These are phyloP conservation scores for Sinelater perroti DNA, from an alignment of 2,888 invertebrate genomes.

Conservation along the genomic window DNA sequence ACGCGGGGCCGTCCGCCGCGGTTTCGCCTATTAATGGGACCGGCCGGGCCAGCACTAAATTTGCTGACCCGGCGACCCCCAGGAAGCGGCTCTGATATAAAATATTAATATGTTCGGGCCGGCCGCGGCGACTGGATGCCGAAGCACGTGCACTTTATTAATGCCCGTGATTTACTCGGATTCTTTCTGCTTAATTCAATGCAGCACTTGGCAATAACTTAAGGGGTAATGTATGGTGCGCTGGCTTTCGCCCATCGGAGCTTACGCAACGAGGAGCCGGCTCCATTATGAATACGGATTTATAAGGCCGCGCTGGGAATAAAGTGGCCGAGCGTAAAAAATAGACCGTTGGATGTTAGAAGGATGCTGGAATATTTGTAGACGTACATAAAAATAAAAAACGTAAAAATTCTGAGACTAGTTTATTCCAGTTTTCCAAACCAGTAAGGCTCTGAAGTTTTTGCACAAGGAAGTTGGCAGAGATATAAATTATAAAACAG, in stretches of 20 bases:
- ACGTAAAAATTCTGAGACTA: too few species aligned
- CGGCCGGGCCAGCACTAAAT: constrained; percentile 24
- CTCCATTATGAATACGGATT: constrained; percentile 15
- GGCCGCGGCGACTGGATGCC: constrained; percentile 19
- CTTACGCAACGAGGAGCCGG: constrained; percentile 20
- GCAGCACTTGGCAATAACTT: constrained; percentile 24
- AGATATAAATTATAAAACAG: too few species aligned
- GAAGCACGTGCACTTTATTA: constrained; percentile 33
- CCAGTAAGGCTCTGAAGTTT: too few species aligned
- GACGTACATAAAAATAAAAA: too few species aligned
- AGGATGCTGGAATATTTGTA: too few species aligned
- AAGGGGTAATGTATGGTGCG: constrained; percentile 21
- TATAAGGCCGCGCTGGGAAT: constrained; percentile 18
- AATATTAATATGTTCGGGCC: constrained; percentile 26
- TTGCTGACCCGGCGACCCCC: constrained; percentile 20
- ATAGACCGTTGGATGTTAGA: too few species aligned
- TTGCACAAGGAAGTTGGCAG: too few species aligned
- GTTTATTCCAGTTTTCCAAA: too few species aligned
- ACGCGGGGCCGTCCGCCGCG: not conserved
- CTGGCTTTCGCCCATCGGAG: constrained; percentile 18
- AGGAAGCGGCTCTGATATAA: constrained; percentile 28
- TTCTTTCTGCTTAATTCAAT: constrained; percentile 32
- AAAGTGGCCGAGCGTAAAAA: constrained; percentile 8
- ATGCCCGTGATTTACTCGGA: constrained; percentile 31
- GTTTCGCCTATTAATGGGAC: constrained; percentile 26